Percentiles rank a stretch among this genome's conserved stretches.
phyloP scores from a whole-genome alignment of 2,797 vertebrate species.

The Lindbergichthys nudifrons region DNA sequence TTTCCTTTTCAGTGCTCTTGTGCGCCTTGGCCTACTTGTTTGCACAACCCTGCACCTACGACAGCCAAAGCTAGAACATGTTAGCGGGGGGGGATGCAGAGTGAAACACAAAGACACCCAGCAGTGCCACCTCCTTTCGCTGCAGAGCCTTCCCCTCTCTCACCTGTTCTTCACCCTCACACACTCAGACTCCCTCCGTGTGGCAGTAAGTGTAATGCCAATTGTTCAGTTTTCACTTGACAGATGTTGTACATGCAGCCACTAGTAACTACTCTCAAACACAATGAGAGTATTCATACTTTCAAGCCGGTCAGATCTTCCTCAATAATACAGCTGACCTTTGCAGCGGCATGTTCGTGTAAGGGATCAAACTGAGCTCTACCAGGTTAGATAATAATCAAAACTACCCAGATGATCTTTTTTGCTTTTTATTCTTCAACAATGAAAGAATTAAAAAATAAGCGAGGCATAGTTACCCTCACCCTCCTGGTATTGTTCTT shows the following conservation, averaged over 20 bases:
- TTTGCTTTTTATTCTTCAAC: neutral
- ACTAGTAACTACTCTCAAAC: conserved; percentile 5
- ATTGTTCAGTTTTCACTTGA: neutral
- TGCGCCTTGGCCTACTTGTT: conserved; percentile 64
- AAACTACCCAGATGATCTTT: conserved; percentile 2
- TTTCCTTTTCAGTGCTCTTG: conserved; percentile 56
- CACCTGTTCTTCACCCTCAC: neutral
- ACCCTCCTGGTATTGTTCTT: conserved; percentile 77
- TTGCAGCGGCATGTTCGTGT: conserved; percentile 36
- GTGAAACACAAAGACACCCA: conserved; percentile 48
- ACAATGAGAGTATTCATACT: conserved; percentile 3
- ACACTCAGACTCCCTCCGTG: neutral
- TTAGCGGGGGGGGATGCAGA: conserved; percentile 25
- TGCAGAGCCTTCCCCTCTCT: conserved; percentile 17
- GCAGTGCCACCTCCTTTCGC: conserved; percentile 22
- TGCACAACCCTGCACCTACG: conserved; percentile 56
- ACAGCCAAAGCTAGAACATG: conserved; percentile 33
- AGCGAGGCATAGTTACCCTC: conserved; percentile 77
- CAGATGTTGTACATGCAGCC: conserved; percentile 13
- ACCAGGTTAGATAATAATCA: neutral
- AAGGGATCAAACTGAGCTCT: conserved; percentile 5
- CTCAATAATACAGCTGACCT: conserved; percentile 44
- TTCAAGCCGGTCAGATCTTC: conserved; percentile 24
- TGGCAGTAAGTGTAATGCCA: neutral
- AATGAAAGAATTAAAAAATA: conserved; percentile 21